A percentile compares a stretch with the other conserved stretches of the same genome.
Conservation (phyloP, 2,888 invertebrate species). For the Drosophila macrospina region DNA sequence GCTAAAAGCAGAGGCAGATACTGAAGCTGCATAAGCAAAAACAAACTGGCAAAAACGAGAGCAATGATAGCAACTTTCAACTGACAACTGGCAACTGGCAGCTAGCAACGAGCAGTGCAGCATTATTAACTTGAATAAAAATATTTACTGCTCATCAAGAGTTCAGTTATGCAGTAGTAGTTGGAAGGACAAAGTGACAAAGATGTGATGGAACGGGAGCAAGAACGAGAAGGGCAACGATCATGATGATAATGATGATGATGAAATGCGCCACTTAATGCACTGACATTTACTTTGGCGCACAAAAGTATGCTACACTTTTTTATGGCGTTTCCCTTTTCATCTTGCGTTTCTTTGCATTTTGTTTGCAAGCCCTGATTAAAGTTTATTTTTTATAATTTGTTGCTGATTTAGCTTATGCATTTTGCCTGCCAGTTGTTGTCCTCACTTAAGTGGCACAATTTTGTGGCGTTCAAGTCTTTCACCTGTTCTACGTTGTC, state of each 20-base stretch:
- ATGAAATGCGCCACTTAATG: conserved; percentile 76
- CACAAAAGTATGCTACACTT: conserved; percentile 52
- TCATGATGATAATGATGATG: conserved; percentile 48
- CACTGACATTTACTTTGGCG: conserved; percentile 65
- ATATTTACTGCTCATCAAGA: conserved; percentile 73
- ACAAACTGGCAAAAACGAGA: conserved; percentile 32
- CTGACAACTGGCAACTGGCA: background rate
- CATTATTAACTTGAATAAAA: conserved; percentile 80
- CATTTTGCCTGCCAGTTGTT: conserved; percentile 17
- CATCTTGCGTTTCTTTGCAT: conserved; percentile 9
- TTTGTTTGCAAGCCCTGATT: conserved; percentile 71
- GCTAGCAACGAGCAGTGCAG: conserved; percentile 31
- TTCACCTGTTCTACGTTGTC: conserved; percentile 39
- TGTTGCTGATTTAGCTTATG: conserved; percentile 53
- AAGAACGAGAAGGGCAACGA: background rate
- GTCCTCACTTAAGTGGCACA: conserved; percentile 70
- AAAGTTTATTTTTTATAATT: conserved; percentile 75
- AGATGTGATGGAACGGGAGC: conserved; percentile 14
- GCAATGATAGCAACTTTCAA: conserved; percentile 48
- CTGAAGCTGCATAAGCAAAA: conserved; percentile 66
- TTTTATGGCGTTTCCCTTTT: conserved; percentile 13
- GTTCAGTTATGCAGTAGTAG: conserved; percentile 60
- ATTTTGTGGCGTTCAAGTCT: conserved; percentile 66
- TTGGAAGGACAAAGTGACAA: conserved; percentile 49
- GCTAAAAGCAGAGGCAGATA: conserved; percentile 8